A percentile compares a stretch with the other conserved stretches of the same genome.
phyloP scores from a whole-genome alignment of 2,797 vertebrate genomes.

The Epinephelus coioides region DNA sequence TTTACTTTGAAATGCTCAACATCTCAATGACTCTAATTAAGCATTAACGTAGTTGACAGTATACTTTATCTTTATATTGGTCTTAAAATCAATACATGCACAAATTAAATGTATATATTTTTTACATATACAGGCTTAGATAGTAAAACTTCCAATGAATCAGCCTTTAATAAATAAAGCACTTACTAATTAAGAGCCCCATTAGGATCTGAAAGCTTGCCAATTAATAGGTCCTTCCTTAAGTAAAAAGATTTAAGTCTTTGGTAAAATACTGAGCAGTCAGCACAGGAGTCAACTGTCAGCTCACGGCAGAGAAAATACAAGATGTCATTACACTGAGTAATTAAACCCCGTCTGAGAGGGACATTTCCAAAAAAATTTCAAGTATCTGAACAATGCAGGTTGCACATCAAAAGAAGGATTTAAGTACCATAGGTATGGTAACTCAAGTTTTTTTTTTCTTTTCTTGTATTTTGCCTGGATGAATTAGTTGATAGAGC shows the following conservation, averaged over 20 bases:
- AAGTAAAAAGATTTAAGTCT: slow-evolving; percentile 28
- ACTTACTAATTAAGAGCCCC: slow-evolving; percentile 36
- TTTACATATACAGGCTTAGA: neutral
- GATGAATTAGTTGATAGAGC: too few relatives aligned
- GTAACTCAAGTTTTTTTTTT: neutral
- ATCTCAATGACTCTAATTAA: neutral
- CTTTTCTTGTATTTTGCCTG: neutral
- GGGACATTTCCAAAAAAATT: neutral
- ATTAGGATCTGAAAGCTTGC: slow-evolving; percentile 23
- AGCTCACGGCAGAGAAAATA: neutral
- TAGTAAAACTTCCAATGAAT: slow-evolving; percentile 17
- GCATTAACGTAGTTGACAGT: neutral
- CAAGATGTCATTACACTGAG: neutral
- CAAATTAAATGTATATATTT: neutral
- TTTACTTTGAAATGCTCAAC: neutral
- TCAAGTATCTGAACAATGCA: neutral
- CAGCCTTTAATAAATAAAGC: slow-evolving; percentile 38
- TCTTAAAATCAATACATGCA: neutral
- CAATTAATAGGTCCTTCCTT: slow-evolving; percentile 21
- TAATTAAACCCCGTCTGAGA: slow-evolving; percentile 10
- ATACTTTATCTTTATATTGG: neutral
- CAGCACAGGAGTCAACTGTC: slow-evolving; percentile 10
- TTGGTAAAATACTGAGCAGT: slow-evolving; percentile 22
- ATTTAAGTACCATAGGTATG: neutral
- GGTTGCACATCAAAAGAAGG: neutral